Evolutionary conservation across 2,797 vertebrate species (phyloP), one percentile per base, ranked within the genome.

Genomic region (Artibeus lituratus): DNA sequence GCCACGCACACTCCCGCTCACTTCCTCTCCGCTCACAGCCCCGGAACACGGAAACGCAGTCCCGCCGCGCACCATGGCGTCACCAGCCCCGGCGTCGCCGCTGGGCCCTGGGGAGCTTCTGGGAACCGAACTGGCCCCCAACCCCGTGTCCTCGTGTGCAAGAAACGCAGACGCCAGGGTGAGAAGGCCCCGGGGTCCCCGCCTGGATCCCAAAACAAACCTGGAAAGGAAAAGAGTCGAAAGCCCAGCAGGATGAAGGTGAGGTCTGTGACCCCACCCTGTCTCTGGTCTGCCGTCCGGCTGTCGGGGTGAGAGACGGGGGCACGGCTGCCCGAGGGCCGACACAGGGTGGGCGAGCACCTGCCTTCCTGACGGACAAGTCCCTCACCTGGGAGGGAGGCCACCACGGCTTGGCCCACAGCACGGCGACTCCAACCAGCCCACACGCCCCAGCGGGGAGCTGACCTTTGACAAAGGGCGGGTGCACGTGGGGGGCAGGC

Each of bases 1-100:
- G 57, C 10, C 3, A 21, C n/a, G n/a, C n/a, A n/a, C n/a, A n/a
- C n/a, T n/a, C n/a, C n/a, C n/a, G n/a, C n/a, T n/a, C n/a, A n/a
- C n/a, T n/a, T n/a, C n/a, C n/a, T n/a, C n/a, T n/a, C n/a, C n/a
- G n/a, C n/a, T n/a, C n/a, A n/a, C 14, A 44, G 37, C 51, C 35
- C 62, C 16, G 9, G 44, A 32, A 53, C 55, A 32, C 7, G 53
- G 7, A 12, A 26, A 15, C 18, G 12, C 24, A 0, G 0, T 32
- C 47, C 67, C 2, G 2, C 2, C 0, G 1, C 0, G 1, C 15
- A 9, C 4, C 32, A 10, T 0, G 4, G 26, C 16, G 0, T 35
- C 0, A 37, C 10, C 15, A 0, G 3, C 35, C 39, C 47, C 39
- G 9, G 24, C 32, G 67, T 6, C 24, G 39, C 39, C 5, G 14